These are phyloP conservation scores for Aphyosemion australe DNA, from an alignment of 2,113 vertebrate genomes.

Conservation along the genomic window DNA sequence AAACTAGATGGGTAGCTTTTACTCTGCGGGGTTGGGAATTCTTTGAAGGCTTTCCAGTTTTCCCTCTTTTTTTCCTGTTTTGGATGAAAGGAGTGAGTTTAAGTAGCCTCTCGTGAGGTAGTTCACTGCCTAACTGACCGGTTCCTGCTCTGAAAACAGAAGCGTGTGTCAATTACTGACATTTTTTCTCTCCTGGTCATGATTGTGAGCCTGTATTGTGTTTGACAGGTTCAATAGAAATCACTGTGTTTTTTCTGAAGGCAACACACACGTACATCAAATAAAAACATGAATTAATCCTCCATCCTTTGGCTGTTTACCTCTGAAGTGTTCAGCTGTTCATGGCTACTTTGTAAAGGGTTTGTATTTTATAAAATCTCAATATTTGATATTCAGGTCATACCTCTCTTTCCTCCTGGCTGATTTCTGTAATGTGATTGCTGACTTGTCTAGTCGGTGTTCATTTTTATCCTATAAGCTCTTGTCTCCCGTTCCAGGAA, in stretches of 20 bases:
- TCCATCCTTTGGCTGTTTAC: too few relatives aligned
- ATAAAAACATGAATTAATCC: background rate
- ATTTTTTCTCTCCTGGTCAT: constrained; percentile 21
- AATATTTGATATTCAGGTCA: constrained; percentile 69
- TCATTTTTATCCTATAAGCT: constrained; percentile 75
- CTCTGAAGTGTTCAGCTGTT: constrained; percentile 42
- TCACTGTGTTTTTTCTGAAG: constrained; percentile 17
- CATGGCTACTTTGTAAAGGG: constrained; percentile 73
- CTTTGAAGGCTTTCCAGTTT: constrained; percentile 27
- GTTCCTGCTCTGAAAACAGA: constrained; percentile 9
- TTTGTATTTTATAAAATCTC: constrained; percentile 68
- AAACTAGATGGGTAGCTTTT: constrained; percentile 31
- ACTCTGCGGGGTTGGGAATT: constrained; percentile 9
- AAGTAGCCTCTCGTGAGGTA: background rate
- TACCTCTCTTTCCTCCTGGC: constrained; percentile 58
- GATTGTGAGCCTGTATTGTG: constrained; percentile 14
- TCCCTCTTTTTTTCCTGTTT: constrained; percentile 3
- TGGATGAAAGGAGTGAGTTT: background rate
- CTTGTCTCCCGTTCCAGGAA: constrained; percentile 77
- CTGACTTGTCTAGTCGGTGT: constrained; percentile 45
- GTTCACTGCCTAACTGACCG: background rate
- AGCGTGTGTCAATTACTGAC: constrained; percentile 1
- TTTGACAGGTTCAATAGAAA: constrained; percentile 33
- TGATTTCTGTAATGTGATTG: constrained; percentile 67
- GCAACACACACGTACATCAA: constrained; percentile 7